A percentile compares a stretch with the other conserved stretches of the same genome.
Conservation (phyloP, 2,113 vertebrate genomes). For the Dissostichus mawsoni region DNA sequence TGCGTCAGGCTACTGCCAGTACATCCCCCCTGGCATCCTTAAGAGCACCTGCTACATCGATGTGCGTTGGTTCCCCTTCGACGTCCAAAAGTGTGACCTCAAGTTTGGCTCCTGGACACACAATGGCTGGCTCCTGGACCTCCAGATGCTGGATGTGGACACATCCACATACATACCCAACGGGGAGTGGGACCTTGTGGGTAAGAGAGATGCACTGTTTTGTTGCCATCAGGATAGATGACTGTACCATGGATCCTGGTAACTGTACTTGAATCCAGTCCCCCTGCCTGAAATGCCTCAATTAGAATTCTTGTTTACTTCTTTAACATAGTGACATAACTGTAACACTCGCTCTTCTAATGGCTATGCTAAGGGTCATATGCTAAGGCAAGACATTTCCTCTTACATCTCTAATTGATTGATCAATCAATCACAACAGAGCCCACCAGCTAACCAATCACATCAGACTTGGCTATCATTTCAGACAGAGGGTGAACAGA, state of each 20-base stretch:
- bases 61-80: conserved; percentile 92
- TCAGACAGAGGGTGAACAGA: no score
- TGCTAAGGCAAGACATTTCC: no score
- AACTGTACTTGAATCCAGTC: not conserved
- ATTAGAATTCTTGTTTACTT: no score
- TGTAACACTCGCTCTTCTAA: no score
- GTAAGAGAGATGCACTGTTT: conserved; percentile 72
- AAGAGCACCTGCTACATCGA: conserved; percentile 89
- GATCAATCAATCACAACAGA: no score
- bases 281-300: not conserved
- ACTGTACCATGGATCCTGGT: not conserved
- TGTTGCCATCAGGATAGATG: not conserved
- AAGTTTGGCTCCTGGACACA: conserved; percentile 93
- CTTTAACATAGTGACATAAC: no score
- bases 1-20: conserved; percentile 89
- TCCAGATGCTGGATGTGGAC: conserved; percentile 91
- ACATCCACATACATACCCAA: conserved; percentile 90
- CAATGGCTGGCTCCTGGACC: conserved; percentile 90
- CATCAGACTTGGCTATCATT: no score
- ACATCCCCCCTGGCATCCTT: conserved; percentile 92
- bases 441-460: no score
- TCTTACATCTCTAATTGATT: no score
- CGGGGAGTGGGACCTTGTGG: conserved; percentile 92
- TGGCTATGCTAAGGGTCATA: no score
- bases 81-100: conserved; percentile 90